Evolutionary conservation across 1,140 invertebrate species (phyloP).

Genomic region (Steinernema feltiae): DNA sequence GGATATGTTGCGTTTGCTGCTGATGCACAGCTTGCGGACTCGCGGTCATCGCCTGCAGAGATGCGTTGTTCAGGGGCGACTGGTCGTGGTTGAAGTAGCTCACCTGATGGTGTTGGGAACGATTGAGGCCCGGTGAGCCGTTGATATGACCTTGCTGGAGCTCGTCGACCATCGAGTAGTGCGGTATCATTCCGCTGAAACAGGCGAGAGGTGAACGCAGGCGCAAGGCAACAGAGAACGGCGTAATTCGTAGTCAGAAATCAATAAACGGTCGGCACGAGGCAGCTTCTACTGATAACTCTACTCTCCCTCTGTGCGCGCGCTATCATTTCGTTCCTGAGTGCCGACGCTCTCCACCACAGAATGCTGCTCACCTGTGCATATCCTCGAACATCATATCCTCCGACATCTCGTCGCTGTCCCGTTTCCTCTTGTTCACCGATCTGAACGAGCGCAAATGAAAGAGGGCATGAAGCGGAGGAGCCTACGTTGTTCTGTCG

Average conservation of each 20-base stretch:
- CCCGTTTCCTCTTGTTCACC: background rate
- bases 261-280: background rate
- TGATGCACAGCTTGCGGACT: conserved; percentile 10
- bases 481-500: conserved; percentile 21
- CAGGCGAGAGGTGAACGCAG: background rate
- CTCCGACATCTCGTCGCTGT: conserved; percentile 2
- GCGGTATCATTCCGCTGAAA: background rate
- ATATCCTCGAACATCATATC: conserved; percentile 2
- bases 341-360: too few relatives aligned
- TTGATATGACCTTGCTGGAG: background rate
- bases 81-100: too few relatives aligned
- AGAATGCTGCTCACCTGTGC: background rate
- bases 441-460: background rate
- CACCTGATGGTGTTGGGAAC: background rate
- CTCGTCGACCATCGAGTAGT: background rate
- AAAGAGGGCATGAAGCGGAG: background rate
- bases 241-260: background rate
- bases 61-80: too few relatives aligned
- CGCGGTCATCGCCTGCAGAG: background rate
- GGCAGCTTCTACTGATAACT: too few relatives aligned
- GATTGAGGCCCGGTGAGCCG: background rate
- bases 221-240: background rate
- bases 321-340: too few relatives aligned
- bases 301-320: too few relatives aligned
- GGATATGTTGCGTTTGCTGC: conserved; percentile 13